Base-by-base conservation (phyloP, 2,797 vertebrate species). In the Esox lucius region DNA sequence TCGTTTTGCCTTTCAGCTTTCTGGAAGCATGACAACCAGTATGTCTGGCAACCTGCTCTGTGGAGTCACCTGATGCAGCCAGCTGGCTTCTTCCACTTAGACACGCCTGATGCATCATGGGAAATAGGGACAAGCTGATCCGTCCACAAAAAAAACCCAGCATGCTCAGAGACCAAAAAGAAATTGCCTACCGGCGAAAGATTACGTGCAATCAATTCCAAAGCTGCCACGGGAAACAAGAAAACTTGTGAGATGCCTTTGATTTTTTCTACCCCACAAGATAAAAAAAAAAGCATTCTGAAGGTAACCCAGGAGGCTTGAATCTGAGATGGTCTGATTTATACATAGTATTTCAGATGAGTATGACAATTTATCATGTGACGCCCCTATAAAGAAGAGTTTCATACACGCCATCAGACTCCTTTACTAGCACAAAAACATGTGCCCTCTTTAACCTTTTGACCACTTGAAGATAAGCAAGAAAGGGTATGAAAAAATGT, bases 91-190 rank as follows among this genome's bases (percentile, higher is more conserved):
- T 65, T n/a, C 49, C 28, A 17, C 26, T 51, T 49, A 46, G 19
- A 31, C 28, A 61, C 12, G 17, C 71, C 72, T 73, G 67, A 49
- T 33, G 42, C 67, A 53, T 64, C 42, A 28, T 74, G 76, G 67
- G 67, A 56, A 74, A 71, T 17, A 42, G 22, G 39, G 61, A 35
- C 5, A n/a, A 22, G 17, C 24, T 11, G 65, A 68, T 56, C 73
- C 19, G 17, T 68, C 24, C 48, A 22, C 24, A 24, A 2, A 22
- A 69, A 35, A n/a, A 33, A 9, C 26, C 16, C n/a, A 49, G 24
- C n/a, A 33, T 33, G 72, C 62, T 73, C 28, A 24, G 26, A 64
- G 24, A 31, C 19, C 17, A 51, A 62, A 16, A 61, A 26, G 24
- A 3, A 68, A 68, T 46, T 12, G 17, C 33, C 35, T 39, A 42